phyloP scores from a whole-genome alignment of 2,888 invertebrate genomes.

The Lasioglossum leucozonium region DNA sequence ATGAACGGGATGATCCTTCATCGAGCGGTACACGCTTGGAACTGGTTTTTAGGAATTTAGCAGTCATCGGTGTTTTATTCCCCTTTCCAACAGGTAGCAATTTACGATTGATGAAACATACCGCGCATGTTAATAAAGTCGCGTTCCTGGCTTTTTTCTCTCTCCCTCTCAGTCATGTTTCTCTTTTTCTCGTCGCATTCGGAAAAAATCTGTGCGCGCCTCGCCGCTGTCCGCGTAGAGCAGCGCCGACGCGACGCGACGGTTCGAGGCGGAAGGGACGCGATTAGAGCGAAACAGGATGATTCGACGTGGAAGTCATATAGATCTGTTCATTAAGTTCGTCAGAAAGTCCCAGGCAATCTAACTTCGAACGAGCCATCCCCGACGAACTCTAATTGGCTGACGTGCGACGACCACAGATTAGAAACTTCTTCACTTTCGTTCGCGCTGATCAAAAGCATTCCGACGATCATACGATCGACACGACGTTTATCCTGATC shows the following conservation, averaged over 20 bases:
- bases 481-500: constrained; percentile 32
- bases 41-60: constrained; percentile 30
- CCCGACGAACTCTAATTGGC: constrained; percentile 68
- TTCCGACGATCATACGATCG: constrained; percentile 39
- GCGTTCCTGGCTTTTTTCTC: background rate
- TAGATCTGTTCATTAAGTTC: constrained; percentile 51
- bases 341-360: constrained; percentile 51
- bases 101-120: constrained; percentile 28
- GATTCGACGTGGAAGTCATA: constrained; percentile 55
- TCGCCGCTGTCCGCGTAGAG: background rate
- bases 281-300: constrained; percentile 36
- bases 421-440: constrained; percentile 69
- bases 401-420: constrained; percentile 69
- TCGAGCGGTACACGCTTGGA: background rate
- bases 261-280: constrained; percentile 20
- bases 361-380: constrained; percentile 66
- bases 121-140: constrained; percentile 23
- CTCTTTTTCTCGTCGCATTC: background rate
- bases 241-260: no score
- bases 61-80: constrained; percentile 7
- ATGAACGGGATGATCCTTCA: constrained; percentile 15
- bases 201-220: background rate
- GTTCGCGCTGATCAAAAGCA: constrained; percentile 57
- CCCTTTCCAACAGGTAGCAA: constrained; percentile 5
- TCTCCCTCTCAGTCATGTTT: background rate